A percentile compares a stretch with the other conserved stretches of the same genome.
Conservation (phyloP, 2,888 invertebrate species). For the Lasiommata megera region DNA sequence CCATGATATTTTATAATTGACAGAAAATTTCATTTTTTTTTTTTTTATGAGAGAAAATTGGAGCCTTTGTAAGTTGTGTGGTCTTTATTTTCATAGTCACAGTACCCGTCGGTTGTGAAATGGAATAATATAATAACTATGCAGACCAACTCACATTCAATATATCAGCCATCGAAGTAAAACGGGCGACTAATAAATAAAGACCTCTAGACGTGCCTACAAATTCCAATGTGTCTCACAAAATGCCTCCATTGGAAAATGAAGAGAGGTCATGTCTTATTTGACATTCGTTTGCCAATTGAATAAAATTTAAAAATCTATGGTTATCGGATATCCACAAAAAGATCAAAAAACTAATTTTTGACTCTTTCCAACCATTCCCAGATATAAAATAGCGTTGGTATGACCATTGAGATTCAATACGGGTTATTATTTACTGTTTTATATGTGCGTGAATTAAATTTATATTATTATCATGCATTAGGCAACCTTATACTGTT, state of each 20-base stretch:
- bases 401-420: conserved; percentile 36
- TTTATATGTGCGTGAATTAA: not conserved
- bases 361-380: conserved; percentile 56
- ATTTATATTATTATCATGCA: conserved; percentile 4
- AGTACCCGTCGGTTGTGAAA: conserved; percentile 8
- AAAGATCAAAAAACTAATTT: conserved; percentile 48
- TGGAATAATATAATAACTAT: conserved; percentile 7
- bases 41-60: no score
- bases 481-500: conserved; percentile 24
- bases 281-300: conserved; percentile 42
- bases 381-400: conserved; percentile 53
- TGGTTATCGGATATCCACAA: conserved; percentile 20
- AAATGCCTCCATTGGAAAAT: conserved; percentile 31
- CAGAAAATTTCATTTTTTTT: no score
- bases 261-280: conserved; percentile 44
- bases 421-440: conserved; percentile 38
- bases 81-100: not conserved
- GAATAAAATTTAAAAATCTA: not conserved
- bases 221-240: conserved; percentile 5
- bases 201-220: conserved; percentile 39
- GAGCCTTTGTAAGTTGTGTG: no score
- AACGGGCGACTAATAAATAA: conserved; percentile 46
- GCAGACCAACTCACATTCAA: conserved; percentile 15
- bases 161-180: conserved; percentile 60
- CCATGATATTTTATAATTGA: no score